Conservation (phyloP, 2,888 invertebrate genomes). For the Ornithoptera priamus region DNA sequence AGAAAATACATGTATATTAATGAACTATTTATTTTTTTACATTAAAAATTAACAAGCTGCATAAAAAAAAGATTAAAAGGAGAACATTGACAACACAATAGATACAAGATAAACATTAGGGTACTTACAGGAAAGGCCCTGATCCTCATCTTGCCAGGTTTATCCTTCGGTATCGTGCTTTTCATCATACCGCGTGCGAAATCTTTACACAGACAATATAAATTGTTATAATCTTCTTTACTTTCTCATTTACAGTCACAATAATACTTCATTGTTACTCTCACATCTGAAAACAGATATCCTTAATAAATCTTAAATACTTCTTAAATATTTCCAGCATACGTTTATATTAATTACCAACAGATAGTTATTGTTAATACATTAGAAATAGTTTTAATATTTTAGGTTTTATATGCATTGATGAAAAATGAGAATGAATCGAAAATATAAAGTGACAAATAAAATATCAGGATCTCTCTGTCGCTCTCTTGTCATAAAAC, state of each 20-base stretch:
- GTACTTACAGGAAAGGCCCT: constrained; percentile 97
- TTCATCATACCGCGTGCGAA: constrained; percentile 81
- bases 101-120: constrained; percentile 12
- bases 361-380: background rate
- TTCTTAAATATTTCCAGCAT: constrained; percentile 6
- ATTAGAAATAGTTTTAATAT: background rate
- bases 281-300: constrained; percentile 62
- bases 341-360: constrained; percentile 3
- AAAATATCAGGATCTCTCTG: constrained; percentile 39
- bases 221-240: constrained; percentile 53
- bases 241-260: constrained; percentile 64
- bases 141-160: constrained; percentile 96
- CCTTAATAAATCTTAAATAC: constrained; percentile 13
- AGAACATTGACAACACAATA: background rate
- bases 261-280: constrained; percentile 69
- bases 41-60: background rate
- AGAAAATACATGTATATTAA: background rate
- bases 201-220: constrained; percentile 48
- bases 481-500: constrained; percentile 35
- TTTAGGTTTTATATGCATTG: constrained; percentile 8
- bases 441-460: constrained; percentile 34
- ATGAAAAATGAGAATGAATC: constrained; percentile 28
- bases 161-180: constrained; percentile 91
- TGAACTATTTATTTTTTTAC: background rate
- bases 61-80: background rate